Evolutionary conservation across 1,140 invertebrate species (phyloP).

Genomic region (Lepidurus arcticus): DNA sequence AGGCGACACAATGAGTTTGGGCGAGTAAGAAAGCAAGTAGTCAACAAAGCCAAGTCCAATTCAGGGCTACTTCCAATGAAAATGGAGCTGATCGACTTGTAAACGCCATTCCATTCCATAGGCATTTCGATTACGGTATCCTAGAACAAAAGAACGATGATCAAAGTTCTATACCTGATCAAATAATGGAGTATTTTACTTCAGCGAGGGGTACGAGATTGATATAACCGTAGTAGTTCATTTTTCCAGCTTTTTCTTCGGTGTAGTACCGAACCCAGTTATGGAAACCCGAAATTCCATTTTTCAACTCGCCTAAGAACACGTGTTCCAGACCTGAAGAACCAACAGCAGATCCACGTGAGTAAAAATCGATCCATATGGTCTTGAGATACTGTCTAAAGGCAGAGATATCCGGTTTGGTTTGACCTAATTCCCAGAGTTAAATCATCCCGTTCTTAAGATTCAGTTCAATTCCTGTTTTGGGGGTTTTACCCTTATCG

Average conservation of each 20-base stretch:
- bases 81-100: conserved; percentile 71
- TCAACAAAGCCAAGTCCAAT: conserved; percentile 84
- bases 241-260: conserved; percentile 59
- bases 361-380: conserved; percentile 60
- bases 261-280: conserved; percentile 81
- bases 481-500: conserved; percentile 53
- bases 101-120: conserved; percentile 62
- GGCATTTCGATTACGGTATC: conserved; percentile 68
- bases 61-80: conserved; percentile 89
- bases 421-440: conserved; percentile 22
- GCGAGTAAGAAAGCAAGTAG: conserved; percentile 70
- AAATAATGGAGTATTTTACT: conserved; percentile 48
- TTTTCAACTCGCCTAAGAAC: conserved; percentile 75
- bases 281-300: conserved; percentile 70
- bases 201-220: conserved; percentile 63
- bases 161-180: conserved; percentile 27
- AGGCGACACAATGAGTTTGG: conserved; percentile 64
- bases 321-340: conserved; percentile 82
- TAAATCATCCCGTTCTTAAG: neutral
- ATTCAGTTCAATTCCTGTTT: neutral
- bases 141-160: conserved; percentile 43
- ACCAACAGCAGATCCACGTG: conserved; percentile 64
- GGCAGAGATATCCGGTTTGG: conserved; percentile 41
- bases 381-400: conserved; percentile 66
- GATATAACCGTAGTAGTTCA: conserved; percentile 74